A percentile compares a stretch with the other conserved stretches of the same genome.
phyloP scores from a whole-genome alignment of 92 coral and sea anemone genomes.

The Virgularia gustaviana region DNA sequence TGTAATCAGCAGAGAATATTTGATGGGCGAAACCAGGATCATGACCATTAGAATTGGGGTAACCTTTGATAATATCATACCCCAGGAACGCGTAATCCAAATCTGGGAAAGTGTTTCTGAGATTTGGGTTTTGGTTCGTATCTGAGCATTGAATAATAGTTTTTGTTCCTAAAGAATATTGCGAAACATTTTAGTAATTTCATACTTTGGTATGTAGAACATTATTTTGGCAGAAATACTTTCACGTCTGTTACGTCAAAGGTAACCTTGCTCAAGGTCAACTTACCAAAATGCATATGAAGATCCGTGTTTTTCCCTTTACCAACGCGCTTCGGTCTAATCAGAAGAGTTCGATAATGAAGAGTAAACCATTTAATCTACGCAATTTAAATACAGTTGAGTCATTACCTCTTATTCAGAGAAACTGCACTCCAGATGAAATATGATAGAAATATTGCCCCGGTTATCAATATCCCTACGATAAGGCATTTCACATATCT shows the following conservation, averaged over 20 bases:
- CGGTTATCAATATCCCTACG: constrained; percentile 3
- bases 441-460: background rate
- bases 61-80: constrained; percentile 56
- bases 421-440: constrained; percentile 11
- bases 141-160: constrained; percentile 11
- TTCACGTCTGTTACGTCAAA: too few species aligned
- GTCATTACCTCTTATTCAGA: background rate
- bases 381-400: background rate
- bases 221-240: too few species aligned
- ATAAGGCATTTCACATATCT: constrained; percentile 4
- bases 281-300: constrained; percentile 15
- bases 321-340: background rate
- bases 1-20: constrained; percentile 48
- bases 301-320: background rate
- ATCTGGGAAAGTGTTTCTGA: constrained; percentile 51
- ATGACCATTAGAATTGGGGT: constrained; percentile 58
- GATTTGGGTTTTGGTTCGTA: constrained; percentile 11
- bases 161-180: constrained; percentile 28
- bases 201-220: too few species aligned
- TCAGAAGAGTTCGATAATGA: background rate
- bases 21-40: constrained; percentile 65
- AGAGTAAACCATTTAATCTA: background rate
- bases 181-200: constrained; percentile 6
- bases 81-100: constrained; percentile 62
- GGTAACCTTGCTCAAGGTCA: too few species aligned